Evolutionary conservation across 1,140 invertebrate species (phyloP).

Genomic region (Pygmarrhopalites habei): DNA sequence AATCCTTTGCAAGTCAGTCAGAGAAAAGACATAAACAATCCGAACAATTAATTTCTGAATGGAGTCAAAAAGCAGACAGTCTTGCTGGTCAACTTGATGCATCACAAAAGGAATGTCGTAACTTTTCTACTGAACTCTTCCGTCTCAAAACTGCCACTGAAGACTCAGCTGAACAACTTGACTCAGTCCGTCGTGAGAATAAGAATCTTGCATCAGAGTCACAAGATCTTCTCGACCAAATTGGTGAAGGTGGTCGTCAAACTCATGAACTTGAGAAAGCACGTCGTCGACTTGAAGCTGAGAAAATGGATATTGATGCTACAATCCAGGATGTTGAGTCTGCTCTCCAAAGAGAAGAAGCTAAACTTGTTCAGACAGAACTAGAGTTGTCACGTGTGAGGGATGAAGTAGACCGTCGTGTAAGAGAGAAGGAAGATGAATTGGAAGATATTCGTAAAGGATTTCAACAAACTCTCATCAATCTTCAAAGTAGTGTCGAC

Average conservation of each 20-base stretch:
- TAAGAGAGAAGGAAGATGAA: slow-evolving; percentile 99
- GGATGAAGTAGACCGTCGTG: slow-evolving; percentile 95
- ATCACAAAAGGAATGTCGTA: too few relatives aligned
- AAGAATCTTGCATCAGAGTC: slow-evolving; percentile 98
- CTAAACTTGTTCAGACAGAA: slow-evolving; percentile 93
- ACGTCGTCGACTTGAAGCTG: slow-evolving; percentile 93
- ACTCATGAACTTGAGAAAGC: slow-evolving; percentile 98
- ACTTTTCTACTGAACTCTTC: too few relatives aligned
- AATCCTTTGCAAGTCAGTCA: slow-evolving; percentile 85
- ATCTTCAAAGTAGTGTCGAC: slow-evolving; percentile 97
- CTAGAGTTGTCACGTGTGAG: slow-evolving; percentile 94
- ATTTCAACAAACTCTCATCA: slow-evolving; percentile 96
- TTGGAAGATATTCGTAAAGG: slow-evolving; percentile 99
- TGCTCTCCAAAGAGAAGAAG: slow-evolving; percentile 96
- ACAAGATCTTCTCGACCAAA: slow-evolving; percentile 95
- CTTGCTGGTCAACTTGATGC: slow-evolving; percentile 90
- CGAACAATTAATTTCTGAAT: slow-evolving; percentile 99
- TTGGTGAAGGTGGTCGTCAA: too few relatives aligned
- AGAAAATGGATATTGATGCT: slow-evolving; percentile 98
- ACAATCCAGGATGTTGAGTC: slow-evolving; percentile 98
- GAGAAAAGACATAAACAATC: slow-evolving; percentile 99
- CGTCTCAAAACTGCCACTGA: slow-evolving; percentile 96
- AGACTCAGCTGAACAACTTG: slow-evolving; percentile 92
- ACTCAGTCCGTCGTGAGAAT: slow-evolving; percentile 96
- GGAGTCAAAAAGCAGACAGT: slow-evolving; percentile 98